Percentiles rank a stretch among this genome's conserved stretches.
Evolutionary conservation across 1,140 invertebrate species (phyloP).

Genomic region (Sitobion miscanthi): DNA sequence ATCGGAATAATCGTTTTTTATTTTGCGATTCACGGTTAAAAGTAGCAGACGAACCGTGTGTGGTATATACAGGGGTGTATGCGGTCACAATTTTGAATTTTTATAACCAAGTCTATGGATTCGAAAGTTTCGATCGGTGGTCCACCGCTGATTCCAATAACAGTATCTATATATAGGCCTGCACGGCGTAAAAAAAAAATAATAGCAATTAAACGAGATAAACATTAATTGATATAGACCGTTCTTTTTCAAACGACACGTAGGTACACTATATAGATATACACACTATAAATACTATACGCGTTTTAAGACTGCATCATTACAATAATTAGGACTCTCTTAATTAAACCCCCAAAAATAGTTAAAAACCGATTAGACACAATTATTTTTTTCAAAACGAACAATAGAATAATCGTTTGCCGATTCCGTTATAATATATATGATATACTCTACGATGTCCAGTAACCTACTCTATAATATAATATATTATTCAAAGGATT

Average conservation of each 20-base stretch:
- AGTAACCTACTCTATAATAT: neutral
- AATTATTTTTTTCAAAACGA: neutral
- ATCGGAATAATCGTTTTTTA: too few relatives aligned
- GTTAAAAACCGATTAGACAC: neutral
- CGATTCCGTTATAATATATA: neutral
- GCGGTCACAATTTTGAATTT: too few relatives aligned
- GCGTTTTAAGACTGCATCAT: neutral
- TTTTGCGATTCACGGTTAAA: too few relatives aligned
- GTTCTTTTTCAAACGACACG: neutral
- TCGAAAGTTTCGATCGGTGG: too few relatives aligned
- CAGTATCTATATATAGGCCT: neutral
- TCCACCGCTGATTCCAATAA: neutral
- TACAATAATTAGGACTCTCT: neutral
- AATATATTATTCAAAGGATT: neutral
- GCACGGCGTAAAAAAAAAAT: neutral
- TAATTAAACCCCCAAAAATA: neutral
- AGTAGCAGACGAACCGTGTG: too few relatives aligned
- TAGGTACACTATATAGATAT: too few relatives aligned
- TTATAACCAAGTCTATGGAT: too few relatives aligned
- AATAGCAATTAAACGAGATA: neutral
- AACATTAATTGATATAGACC: neutral
- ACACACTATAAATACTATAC: too few relatives aligned
- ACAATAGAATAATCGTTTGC: neutral
- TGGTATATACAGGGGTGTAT: too few relatives aligned
- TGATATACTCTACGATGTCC: neutral